phyloP scores from a whole-genome alignment of 2,113 vertebrate species.

The Eptatretus burgeri region DNA sequence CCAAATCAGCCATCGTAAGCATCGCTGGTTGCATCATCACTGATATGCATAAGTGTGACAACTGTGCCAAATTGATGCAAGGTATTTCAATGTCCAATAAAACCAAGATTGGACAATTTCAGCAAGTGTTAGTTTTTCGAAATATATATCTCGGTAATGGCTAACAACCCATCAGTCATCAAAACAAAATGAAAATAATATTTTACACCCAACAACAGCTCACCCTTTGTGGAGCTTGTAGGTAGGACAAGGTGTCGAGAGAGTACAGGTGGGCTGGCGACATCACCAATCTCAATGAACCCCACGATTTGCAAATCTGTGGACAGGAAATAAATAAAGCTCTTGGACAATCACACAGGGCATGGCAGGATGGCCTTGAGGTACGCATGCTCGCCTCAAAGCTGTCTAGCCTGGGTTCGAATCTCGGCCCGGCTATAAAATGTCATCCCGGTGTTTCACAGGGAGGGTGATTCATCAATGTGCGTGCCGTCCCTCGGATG shows the following conservation, averaged over 20 bases:
- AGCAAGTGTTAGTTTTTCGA: too few relatives aligned
- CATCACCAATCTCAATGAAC: conserved; percentile 88
- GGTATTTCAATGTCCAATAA: too few relatives aligned
- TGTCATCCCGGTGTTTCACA: not conserved
- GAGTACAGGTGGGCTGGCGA: conserved; percentile 74
- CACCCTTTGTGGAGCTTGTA: conserved; percentile 83
- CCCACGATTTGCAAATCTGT: conserved; percentile 81
- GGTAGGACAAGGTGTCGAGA: conserved; percentile 81
- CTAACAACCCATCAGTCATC: too few relatives aligned
- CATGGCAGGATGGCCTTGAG: too few relatives aligned
- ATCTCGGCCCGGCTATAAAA: not conserved
- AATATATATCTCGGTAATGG: too few relatives aligned
- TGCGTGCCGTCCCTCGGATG: too few relatives aligned
- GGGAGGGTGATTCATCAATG: too few relatives aligned
- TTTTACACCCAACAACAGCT: conserved; percentile 11
- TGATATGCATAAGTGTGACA: too few relatives aligned
- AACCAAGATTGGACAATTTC: too few relatives aligned
- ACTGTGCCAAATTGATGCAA: too few relatives aligned
- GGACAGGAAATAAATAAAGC: conserved; percentile 9
- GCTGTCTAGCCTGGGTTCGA: not conserved
- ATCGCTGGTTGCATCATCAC: too few relatives aligned
- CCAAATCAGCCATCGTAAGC: too few relatives aligned
- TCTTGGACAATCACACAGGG: conserved; percentile 1
- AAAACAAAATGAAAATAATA: not conserved
- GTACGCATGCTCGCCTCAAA: not conserved